These are phyloP conservation scores for Scylla paramamosain DNA, from an alignment of 1,140 invertebrate genomes.

Conservation along the genomic window DNA sequence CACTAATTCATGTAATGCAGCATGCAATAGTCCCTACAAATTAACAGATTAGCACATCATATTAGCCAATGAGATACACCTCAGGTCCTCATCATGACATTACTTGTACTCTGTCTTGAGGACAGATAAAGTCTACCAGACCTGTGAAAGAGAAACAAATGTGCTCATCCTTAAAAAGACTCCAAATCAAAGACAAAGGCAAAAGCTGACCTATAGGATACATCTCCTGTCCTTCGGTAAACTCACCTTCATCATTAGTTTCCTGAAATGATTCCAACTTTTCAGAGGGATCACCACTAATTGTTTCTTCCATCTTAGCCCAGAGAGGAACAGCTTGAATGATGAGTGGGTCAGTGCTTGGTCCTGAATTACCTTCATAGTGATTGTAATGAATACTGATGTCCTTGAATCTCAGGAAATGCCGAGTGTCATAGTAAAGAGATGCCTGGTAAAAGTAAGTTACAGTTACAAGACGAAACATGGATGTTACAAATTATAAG, in stretches of 20 bases:
- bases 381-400: slow-evolving; percentile 70
- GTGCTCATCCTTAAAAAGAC: too few relatives aligned
- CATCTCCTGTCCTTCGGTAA: not conserved
- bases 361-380: slow-evolving; percentile 67
- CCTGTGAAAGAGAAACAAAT: too few relatives aligned
- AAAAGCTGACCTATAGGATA: not conserved
- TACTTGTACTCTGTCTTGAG: too few relatives aligned
- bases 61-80: too few relatives aligned
- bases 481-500: too few relatives aligned
- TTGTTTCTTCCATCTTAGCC: slow-evolving; percentile 28
- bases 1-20: too few relatives aligned
- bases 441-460: slow-evolving; percentile 62
- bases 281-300: not conserved
- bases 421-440: slow-evolving; percentile 74
- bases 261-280: not conserved
- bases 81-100: too few relatives aligned
- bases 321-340: slow-evolving; percentile 73
- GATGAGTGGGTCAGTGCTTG: slow-evolving; percentile 74
- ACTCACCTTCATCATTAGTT: slow-evolving; percentile 22
- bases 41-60: too few relatives aligned
- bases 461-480: too few relatives aligned
- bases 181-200: not conserved
- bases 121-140: too few relatives aligned
- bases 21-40: too few relatives aligned
- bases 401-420: slow-evolving; percentile 72